These are phyloP conservation scores for Amblyraja radiata DNA, from an alignment of 2,797 vertebrate species.

Conservation along the genomic window DNA sequence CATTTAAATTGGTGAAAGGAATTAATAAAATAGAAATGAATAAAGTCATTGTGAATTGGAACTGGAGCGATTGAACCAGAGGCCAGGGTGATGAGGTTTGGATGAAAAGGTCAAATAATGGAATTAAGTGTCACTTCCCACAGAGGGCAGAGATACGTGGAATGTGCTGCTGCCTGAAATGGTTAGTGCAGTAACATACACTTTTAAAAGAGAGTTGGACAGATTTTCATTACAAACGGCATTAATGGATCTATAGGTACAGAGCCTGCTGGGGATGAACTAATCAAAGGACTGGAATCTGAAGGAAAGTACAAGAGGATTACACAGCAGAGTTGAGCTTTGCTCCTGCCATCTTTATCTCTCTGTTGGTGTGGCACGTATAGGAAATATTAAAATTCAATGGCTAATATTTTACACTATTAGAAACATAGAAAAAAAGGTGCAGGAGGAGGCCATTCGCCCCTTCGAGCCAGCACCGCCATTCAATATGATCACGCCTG, in stretches of 20 bases:
- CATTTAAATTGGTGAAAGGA: constrained; percentile 27
- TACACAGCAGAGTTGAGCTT: not conserved
- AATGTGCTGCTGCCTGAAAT: not conserved
- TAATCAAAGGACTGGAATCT: not conserved
- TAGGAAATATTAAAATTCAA: not conserved
- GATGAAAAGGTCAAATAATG: constrained; percentile 27
- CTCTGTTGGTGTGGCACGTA: not conserved
- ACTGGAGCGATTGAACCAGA: not conserved
- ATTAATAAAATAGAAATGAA: constrained; percentile 14
- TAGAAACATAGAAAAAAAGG: too few species aligned
- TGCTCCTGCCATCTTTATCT: not conserved
- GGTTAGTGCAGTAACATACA: not conserved
- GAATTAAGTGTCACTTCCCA: constrained; percentile 3
- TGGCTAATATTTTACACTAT: not conserved
- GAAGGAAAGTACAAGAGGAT: not conserved
- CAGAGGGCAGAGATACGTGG: not conserved
- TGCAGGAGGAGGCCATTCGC: too few species aligned
- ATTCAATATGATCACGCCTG: too few species aligned
- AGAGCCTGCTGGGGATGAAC: not conserved
- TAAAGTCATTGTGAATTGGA: not conserved
- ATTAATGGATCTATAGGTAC: not conserved
- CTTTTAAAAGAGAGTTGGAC: constrained; percentile 26
- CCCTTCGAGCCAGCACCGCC: too few species aligned
- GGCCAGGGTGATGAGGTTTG: not conserved
- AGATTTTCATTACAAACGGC: not conserved